Evolutionary conservation across 2,797 vertebrate species (phyloP), one percentile per base, ranked within the genome.

Genomic region (Myoxocephalus aenaeus): DNA sequence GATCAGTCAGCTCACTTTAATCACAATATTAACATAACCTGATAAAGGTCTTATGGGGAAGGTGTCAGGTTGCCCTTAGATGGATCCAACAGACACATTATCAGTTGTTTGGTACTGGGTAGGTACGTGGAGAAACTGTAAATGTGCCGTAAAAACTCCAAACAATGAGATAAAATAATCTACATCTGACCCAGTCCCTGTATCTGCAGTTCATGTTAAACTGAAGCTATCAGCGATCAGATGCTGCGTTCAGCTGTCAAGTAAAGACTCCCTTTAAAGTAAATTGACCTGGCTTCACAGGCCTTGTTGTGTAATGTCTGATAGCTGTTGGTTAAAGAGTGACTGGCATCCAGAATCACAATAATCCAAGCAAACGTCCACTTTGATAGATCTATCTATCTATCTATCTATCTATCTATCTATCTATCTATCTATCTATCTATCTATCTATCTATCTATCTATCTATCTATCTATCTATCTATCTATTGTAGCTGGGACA

Each of bases 201-300:
- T 74, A 15, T 70, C 64, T 65, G 70, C 9, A 7, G 50, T 54
- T 38, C 34, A n/a, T 27, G 38, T 53, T 75, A 20, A 74, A 7
- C n/a, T 65, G 68, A 80, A 27, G 58, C 56, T 32, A 66, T 81
- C 67, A 29, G 80, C 42, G 15, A 63, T 70, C 79, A 79, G 65
- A 50, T 70, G 57, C 48, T n/a, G 65, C 78, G 81, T 79, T 87
- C 86, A 77, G 77, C 74, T 75, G 72, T 72, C 74, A 70, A 9
- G 69, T 70, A 58, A 85, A 77, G 34, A 0, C 50, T 66, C 50
- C 1, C 44, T 77, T 85, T 34, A 73, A 73, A 73, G 63, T 75
- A 46, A 59, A 3, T 57, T 80, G 77, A 82, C 61, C 61, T 3
- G 3, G 15, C 48, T 18, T 79, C 22, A n/a, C 56, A 20, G 40